phyloP scores from a whole-genome alignment of 2,888 invertebrate species.

The Eugnorisma glareosa region DNA sequence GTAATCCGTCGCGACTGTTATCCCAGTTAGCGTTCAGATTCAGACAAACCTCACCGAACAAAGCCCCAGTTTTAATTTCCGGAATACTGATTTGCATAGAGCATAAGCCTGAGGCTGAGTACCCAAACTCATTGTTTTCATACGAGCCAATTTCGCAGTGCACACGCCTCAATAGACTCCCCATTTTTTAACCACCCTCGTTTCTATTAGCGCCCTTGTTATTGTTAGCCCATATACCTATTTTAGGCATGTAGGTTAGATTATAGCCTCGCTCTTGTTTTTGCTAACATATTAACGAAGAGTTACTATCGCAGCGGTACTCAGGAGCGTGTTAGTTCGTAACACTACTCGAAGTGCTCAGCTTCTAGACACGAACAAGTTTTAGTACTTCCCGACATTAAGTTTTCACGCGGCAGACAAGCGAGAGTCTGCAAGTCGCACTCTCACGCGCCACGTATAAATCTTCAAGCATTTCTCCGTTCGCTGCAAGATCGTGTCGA shows the following conservation, averaged over 20 bases:
- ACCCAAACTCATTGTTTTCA: conserved; percentile 69
- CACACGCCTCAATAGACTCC: conserved; percentile 68
- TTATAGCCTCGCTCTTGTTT: background rate
- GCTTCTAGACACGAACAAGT: conserved; percentile 73
- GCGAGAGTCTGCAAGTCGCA: conserved; percentile 65
- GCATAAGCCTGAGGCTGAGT: conserved; percentile 52
- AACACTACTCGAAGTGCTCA: conserved; percentile 50
- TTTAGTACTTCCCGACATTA: conserved; percentile 81
- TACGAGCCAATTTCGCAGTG: conserved; percentile 72
- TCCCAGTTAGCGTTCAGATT: conserved; percentile 19
- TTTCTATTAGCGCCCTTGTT: conserved; percentile 57
- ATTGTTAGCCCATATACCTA: conserved; percentile 57
- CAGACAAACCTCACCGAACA: conserved; percentile 33
- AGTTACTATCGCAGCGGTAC: conserved; percentile 19
- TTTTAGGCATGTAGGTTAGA: conserved; percentile 34
- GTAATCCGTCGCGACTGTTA: conserved; percentile 47
- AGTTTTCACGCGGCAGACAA: conserved; percentile 79
- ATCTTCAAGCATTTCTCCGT: conserved; percentile 71
- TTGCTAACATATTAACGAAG: conserved; percentile 18
- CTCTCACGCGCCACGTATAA: conserved; percentile 70
- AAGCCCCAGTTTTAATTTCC: conserved; percentile 57
- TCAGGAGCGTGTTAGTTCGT: conserved; percentile 37
- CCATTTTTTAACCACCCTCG: conserved; percentile 64
- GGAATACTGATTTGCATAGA: conserved; percentile 51
- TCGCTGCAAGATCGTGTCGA: conserved; percentile 47